Base-by-base conservation (phyloP, 2,888 invertebrate genomes). In the Dascillus cervinus region DNA sequence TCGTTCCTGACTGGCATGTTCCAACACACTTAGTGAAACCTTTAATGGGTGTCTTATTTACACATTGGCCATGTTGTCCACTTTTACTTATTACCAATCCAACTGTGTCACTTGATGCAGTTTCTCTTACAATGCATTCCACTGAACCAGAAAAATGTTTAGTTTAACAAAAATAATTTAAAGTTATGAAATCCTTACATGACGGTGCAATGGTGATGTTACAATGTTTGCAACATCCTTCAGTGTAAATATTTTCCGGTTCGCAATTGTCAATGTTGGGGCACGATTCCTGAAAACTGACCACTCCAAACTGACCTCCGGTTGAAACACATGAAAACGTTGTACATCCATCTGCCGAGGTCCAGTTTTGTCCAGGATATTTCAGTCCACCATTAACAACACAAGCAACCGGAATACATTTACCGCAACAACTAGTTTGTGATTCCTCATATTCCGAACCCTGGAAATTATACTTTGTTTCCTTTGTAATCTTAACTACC, bases 21-120 rank as follows among this genome's bases (percentile, higher is more conserved):
- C 87, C 87, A 26, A 70, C 67, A 49, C 87, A 88, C 59, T 84
- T 78, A 4, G 72, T 75, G 50, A 86, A 73, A 3, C 73, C 75
- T 3, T 47, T 43, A 10, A 86, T 65, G 0, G 75, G 67, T 30
- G 69, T 53, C 12, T 63, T 57, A 62, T 87, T 88, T 38, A 65
- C 62, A 58, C 87, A 88, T 1, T 64, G 44, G 0, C 82, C 84
- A 58, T 76, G 76, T 6, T 50, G 44, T 0, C 57, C 56, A 20
- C 67, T 52, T 3, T 47, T 46, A 4, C 69, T 53, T 34, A 69
- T 65, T 3, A 87, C 55, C 38, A 82, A 52, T 0, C 75, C 75
- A 28, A 77, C 52, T 0, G 84, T 80, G 31, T 69, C 65, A 0
- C 64, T 47, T 1, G 63, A 55, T 0, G 72, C 56, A 6, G 82